phyloP scores from a whole-genome alignment of 2,888 invertebrate genomes.

The Stegophylla sp. region DNA sequence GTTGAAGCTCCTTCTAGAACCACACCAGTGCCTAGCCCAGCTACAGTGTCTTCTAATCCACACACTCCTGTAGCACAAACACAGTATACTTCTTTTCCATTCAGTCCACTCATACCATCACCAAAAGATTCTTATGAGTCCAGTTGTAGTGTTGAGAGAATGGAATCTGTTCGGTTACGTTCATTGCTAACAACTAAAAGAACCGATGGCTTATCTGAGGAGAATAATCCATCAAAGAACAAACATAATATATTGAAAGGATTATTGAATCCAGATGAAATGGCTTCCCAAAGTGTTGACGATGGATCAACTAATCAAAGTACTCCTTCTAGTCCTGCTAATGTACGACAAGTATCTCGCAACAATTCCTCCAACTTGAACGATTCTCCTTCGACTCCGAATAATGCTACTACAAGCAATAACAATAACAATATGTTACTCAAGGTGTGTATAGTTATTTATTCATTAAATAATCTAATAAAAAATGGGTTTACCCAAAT shows the following conservation, averaged over 20 bases:
- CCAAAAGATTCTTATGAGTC: conserved; percentile 67
- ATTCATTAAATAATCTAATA: not conserved
- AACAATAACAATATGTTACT: conserved; percentile 69
- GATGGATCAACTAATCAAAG: conserved; percentile 54
- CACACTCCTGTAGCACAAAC: conserved; percentile 63
- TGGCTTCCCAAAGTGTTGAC: conserved; percentile 34
- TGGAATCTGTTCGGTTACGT: conserved; percentile 71
- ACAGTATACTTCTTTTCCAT: conserved; percentile 68
- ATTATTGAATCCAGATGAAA: conserved; percentile 45
- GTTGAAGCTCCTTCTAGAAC: conserved; percentile 18
- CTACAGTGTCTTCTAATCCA: conserved; percentile 64
- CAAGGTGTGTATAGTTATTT: conserved; percentile 67
- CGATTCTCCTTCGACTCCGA: conserved; percentile 19
- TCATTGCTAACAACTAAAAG: conserved; percentile 66
- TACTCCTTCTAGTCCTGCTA: conserved; percentile 47
- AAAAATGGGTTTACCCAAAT: no score
- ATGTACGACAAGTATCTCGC: not conserved
- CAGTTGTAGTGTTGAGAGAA: conserved; percentile 66
- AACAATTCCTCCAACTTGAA: conserved; percentile 29
- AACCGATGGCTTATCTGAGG: conserved; percentile 32
- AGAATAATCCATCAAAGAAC: conserved; percentile 64
- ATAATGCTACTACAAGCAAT: conserved; percentile 64
- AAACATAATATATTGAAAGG: conserved; percentile 69
- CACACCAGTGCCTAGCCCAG: conserved; percentile 66
- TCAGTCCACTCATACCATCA: conserved; percentile 70